Conservation (phyloP, 2,113 vertebrate species). For the Malurus elegans region DNA sequence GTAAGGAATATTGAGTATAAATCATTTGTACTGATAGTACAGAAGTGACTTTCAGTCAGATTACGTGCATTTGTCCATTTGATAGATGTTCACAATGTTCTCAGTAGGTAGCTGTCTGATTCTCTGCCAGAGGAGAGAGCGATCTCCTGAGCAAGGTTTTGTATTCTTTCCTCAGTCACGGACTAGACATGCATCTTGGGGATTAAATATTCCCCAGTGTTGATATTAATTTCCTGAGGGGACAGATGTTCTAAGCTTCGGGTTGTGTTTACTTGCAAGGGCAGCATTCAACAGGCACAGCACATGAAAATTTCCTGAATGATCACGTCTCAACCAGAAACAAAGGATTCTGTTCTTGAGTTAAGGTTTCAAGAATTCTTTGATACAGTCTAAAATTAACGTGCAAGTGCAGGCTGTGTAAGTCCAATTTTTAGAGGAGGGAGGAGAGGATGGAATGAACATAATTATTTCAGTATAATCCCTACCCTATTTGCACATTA, state of each 20-base stretch:
- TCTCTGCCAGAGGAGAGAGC: neutral
- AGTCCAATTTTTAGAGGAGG: neutral
- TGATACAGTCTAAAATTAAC: neutral
- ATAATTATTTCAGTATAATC: neutral
- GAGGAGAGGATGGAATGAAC: neutral
- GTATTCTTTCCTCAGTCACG: neutral
- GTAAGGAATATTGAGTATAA: neutral
- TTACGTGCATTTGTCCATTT: neutral
- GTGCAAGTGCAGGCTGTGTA: neutral
- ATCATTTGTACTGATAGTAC: neutral
- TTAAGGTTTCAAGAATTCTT: neutral
- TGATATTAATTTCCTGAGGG: neutral
- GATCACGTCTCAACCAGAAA: neutral
- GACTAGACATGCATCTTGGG: neutral
- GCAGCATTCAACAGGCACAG: neutral
- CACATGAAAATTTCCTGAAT: neutral
- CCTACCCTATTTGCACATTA: neutral
- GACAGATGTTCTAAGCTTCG: neutral
- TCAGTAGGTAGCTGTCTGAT: neutral
- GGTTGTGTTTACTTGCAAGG: neutral
- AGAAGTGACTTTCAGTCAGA: neutral
- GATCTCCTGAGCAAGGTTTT: neutral
- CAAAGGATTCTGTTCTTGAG: neutral
- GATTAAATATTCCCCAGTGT: neutral
- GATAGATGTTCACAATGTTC: neutral